Base-by-base conservation (phyloP, 35 echinoderm and acorn worm genomes). In the Ptychodera flava region DNA sequence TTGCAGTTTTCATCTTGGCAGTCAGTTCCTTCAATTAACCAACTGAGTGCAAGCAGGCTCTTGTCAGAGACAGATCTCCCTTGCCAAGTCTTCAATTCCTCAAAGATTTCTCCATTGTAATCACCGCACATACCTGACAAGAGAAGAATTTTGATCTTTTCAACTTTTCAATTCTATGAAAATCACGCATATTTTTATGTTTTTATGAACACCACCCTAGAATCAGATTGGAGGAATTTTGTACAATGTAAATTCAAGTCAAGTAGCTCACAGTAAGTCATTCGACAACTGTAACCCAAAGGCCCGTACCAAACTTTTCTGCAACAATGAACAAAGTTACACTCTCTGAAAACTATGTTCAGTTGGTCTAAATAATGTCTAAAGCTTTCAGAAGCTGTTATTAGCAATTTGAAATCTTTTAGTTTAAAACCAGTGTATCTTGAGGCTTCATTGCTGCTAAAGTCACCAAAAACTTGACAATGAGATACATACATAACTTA, bases 81-180 rank as follows among this genome's bases (percentile, higher is more conserved):
- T 15, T 37, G 34, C 1, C 82, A 38, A 31, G 83, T 80, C 35
- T 76, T 78, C 76, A 82, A 37, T 16, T 90, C 89, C 77, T 31
- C 27, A 36, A 32, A 76, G 33, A 16, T 80, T 77, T 90, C 89
- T 15, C 89, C 89, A 78, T 90, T 85, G 83, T 37, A 85, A 78
- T 90, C 83, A 80, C 89, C 89, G 34, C 89, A 90, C 31, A 90
- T 22, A 80, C 89, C 89, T 90, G 31, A 27, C 80, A 88, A 81
- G 30, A 88, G 1, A 86, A 31, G 14, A 32, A 14, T 33, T 76
- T 16, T 86, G 38, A 31, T 33, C 38, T 33, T 78, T 32, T 0
- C 32, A 53, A 77, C 30, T 31, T 86, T 77, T 12, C 32, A 0
- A 53, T 78, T 22, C 34, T 53, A 86, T 64, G 45, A 64, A 64